Base-by-base conservation (phyloP, 2,797 vertebrate species). In the Microctenopoma lineatum region DNA sequence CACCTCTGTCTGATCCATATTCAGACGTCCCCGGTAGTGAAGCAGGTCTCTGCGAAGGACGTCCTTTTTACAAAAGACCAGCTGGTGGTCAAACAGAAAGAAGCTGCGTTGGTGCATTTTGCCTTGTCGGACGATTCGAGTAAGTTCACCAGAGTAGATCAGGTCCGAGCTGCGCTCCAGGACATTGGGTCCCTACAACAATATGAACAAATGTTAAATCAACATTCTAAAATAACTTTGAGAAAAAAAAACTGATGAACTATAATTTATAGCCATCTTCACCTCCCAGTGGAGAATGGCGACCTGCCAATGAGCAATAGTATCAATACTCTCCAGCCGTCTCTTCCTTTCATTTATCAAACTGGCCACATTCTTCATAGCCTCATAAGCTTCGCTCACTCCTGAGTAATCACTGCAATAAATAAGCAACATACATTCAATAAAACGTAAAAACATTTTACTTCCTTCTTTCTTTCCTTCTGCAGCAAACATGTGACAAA, bases 1-100 rank as follows among this genome's bases (percentile, higher is more conserved):
- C 21, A 95, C 91, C 83, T 95, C 93, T 6, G 94, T 89, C 59
- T 91, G 90, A 5, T 99, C 97, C 93, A 95, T 96, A 81, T 98
- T 95, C 51, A 96, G 85, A 16, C 95, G 94, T 21, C 96, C 95
- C 0, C 97, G 96, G 75, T 98, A 98, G 84, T 99, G 97, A 4
- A 99, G 92, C 77, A 99, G 94, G 87, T 99, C 98, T 70, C 97
- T 92, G 54, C 98, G 94, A 86, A 99, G 92, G 52, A 98, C 88
- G 59, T 99, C 98, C 81, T 99, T 99, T 87, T 98, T 98, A 84
- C 97, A 98, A 88, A 96, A 96, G 42, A 99, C 95, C 70, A 99
- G 87, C 86, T 99, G 98, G 88, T 99, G 98, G 92, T 99, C 98
- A 41, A 99, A 99, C 55, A 99, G 94, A 90, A 99, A 99, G 93